Base-by-base conservation (phyloP, 1,140 invertebrate species). In the Nebria ingens region DNA sequence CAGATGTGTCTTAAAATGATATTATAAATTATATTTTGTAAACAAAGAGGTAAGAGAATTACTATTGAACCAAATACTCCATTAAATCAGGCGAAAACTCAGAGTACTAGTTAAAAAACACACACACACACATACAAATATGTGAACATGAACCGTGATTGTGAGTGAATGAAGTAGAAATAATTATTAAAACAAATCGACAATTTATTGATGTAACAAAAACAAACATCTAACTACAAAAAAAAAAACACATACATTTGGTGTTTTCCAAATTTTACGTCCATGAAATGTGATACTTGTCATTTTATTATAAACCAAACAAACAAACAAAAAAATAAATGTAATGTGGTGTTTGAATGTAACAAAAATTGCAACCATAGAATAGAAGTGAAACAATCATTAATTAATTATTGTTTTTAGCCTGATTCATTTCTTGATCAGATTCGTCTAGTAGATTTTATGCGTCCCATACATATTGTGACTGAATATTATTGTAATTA, bases 221-320 rank as follows among this genome's bases (percentile, higher is more conserved):
- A 9, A 34, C 25, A 34, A 34, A 34, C 6, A 9, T n/a, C 25
- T 6, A 9, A 34, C 25, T 9, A 34, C 25, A 34, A n/a, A 9
- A n/a, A 34, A 34, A 34, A n/a, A 6, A 34, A 34, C 25, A 34
- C 25, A 34, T n/a, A 34, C 25, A 34, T n/a, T 45, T 45, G 40
- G 40, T 45, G 40, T 45, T 45, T 34, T 45, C 40, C 6, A 45
- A 45, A 45, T 45, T 45, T 45, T 45, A 17, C 40, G 40, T 45
- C 40, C 40, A 45, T 6, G 4, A 45, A 45, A 45, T 45, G 40
- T 45, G 40, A 45, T 45, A 45, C n/a, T 34, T 45, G 40, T 45
- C 40, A 45, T 45, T 45, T 45, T 45, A 45, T 9, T 45, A 45
- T 12, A 4, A 4, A 45, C 9, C 3, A 45, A 11, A 45, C 17